Conservation (phyloP, 2,888 invertebrate genomes). For the Heteropelma amictum region DNA sequence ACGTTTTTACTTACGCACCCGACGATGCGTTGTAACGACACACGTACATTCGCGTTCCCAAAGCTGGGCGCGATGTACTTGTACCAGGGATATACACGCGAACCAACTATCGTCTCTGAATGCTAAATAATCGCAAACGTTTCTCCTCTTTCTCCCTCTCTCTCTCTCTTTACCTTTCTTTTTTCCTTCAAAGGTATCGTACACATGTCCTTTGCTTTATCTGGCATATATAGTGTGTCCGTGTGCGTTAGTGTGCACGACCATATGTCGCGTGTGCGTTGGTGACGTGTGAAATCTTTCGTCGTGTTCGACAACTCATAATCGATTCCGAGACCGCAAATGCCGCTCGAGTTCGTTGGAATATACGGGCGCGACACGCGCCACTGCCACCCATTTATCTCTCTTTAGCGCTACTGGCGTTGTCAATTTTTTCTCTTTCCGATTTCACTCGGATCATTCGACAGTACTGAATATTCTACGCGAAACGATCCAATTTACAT, state of each 20-base stretch:
- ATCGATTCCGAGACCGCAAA: constrained; percentile 51
- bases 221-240: too few relatives aligned
- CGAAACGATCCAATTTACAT: not conserved
- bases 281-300: constrained; percentile 45
- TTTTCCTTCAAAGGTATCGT: not conserved
- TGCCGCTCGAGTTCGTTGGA: constrained; percentile 50
- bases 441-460: not conserved
- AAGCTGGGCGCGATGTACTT: constrained; percentile 40
- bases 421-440: not conserved
- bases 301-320: constrained; percentile 38
- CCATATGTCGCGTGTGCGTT: not conserved
- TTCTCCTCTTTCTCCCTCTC: constrained; percentile 18
- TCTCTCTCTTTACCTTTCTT: not conserved
- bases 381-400: constrained; percentile 20
- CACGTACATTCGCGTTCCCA: constrained; percentile 44
- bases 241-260: not conserved
- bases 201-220: constrained; percentile 17
- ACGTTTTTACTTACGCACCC: constrained; percentile 43
- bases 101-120: constrained; percentile 56
- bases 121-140: constrained; percentile 58
- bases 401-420: not conserved
- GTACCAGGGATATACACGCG: constrained; percentile 56
- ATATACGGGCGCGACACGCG: constrained; percentile 50
- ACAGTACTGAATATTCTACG: not conserved
- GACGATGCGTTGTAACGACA: constrained; percentile 55